Conservation (phyloP, 2,888 invertebrate species). For the Epiblema foenella region DNA sequence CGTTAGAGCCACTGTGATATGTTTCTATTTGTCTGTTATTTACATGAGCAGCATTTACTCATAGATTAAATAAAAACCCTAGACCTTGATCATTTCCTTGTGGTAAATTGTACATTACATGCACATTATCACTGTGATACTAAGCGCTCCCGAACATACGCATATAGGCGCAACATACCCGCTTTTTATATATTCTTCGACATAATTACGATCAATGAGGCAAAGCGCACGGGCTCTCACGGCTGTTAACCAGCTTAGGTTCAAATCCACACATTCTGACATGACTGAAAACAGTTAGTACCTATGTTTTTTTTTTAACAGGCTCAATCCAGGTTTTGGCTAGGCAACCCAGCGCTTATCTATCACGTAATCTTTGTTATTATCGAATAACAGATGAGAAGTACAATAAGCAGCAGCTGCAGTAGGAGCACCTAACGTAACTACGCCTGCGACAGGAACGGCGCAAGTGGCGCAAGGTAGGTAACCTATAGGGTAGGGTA, state of each 20-base stretch:
- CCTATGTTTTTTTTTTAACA: too few relatives aligned
- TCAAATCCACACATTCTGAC: background rate
- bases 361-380: too few relatives aligned
- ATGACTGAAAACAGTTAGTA: too few relatives aligned
- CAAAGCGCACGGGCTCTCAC: background rate
- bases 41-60: background rate
- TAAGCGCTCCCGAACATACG: background rate
- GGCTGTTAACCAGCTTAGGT: slow-evolving; percentile 1
- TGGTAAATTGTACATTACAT: background rate
- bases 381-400: too few relatives aligned
- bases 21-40: background rate
- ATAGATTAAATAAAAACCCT: background rate
- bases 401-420: too few relatives aligned
- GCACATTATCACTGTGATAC: background rate
- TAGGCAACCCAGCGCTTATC: too few relatives aligned
- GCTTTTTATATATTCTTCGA: background rate
- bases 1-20: background rate
- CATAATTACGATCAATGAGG: background rate
- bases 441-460: background rate
- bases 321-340: too few relatives aligned
- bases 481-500: background rate
- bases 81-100: slow-evolving; percentile 1
- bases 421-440: background rate
- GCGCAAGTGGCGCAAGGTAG: background rate
- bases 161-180: background rate